These are phyloP conservation scores for Dendrolimus punctatus DNA, from an alignment of 1,140 invertebrate genomes.

Conservation along the genomic window DNA sequence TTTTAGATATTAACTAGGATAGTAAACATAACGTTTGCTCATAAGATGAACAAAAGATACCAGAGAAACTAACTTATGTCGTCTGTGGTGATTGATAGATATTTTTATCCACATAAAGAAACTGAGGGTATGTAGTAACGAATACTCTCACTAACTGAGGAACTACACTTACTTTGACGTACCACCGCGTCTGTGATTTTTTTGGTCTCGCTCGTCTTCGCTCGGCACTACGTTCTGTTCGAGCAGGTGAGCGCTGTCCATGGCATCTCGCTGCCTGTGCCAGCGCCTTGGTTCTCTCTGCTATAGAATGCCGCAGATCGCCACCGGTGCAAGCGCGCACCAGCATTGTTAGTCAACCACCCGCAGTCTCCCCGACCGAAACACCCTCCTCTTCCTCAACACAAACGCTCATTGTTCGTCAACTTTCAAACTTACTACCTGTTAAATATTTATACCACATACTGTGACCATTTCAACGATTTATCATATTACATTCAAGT, in stretches of 20 bases:
- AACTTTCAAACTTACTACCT: background rate
- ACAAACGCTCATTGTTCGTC: conserved; percentile 14
- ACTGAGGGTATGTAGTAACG: no score
- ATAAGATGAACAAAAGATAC: no score
- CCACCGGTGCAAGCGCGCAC: conserved; percentile 57
- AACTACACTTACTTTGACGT: conserved; percentile 61
- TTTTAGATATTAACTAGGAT: no score
- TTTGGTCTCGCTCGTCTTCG: conserved; percentile 45
- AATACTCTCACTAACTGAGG: background rate
- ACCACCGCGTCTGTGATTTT: conserved; percentile 63
- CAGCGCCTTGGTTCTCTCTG: conserved; percentile 62
- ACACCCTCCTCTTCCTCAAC: conserved; percentile 14
- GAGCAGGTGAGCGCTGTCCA: conserved; percentile 53
- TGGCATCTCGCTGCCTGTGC: conserved; percentile 58
- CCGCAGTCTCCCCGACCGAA: conserved; percentile 17
- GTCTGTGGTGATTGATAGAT: no score
- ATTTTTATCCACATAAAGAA: no score
- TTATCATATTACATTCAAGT: background rate
- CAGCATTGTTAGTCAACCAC: conserved; percentile 48
- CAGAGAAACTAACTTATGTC: no score
- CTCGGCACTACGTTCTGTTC: conserved; percentile 39
- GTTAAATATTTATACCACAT: background rate
- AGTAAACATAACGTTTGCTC: no score
- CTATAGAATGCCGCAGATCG: conserved; percentile 55
- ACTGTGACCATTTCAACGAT: no score